Evolutionary conservation across 2,888 invertebrate species (phyloP).

Genomic region (Limnephilus rhombicus): DNA sequence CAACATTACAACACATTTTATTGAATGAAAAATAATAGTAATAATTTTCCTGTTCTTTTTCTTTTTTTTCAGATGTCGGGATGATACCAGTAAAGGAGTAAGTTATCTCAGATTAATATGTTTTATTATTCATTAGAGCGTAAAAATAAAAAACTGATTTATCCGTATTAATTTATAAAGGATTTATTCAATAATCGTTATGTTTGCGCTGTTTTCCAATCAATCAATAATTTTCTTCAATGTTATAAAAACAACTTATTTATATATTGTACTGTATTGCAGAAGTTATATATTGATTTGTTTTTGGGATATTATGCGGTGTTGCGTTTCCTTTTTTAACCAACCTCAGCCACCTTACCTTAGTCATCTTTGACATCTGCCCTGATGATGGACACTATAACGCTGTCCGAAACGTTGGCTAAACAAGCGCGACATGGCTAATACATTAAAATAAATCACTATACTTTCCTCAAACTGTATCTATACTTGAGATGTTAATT

Average conservation of each 20-base stretch:
- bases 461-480: no score
- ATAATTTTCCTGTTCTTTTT: conserved; percentile 58
- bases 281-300: not conserved
- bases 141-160: not conserved
- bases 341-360: no score
- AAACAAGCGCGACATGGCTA: no score
- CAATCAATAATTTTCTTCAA: not conserved
- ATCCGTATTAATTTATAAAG: not conserved
- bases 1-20: not conserved
- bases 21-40: not conserved
- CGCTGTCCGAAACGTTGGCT: no score
- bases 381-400: no score
- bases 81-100: conserved; percentile 97
- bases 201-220: not conserved
- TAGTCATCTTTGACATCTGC: no score
- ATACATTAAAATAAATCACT: no score
- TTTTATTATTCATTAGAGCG: not conserved
- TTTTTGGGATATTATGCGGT: no score
- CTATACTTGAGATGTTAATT: no score
- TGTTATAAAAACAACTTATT: not conserved
- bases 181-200: not conserved
- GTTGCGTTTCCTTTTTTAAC: no score
- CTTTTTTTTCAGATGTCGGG: conserved; percentile 88
- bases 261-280: not conserved
- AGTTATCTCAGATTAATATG: conserved; percentile 74